phyloP scores from a whole-genome alignment of 2,888 invertebrate genomes.

The Eudemis profundana region DNA sequence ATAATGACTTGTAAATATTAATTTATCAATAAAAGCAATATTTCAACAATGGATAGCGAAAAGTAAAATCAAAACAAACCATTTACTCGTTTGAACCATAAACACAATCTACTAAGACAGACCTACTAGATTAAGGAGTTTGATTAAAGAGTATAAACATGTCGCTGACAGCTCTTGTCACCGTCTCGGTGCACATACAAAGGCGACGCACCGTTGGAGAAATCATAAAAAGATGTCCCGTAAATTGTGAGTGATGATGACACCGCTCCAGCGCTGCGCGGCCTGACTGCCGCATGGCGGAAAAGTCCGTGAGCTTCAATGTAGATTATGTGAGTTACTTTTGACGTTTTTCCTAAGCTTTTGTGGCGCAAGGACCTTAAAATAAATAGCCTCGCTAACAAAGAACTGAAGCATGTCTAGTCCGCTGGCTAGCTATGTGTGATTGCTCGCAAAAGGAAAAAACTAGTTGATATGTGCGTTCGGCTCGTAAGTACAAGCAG shows the following conservation, averaged over 20 bases:
- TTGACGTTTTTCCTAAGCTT: background rate
- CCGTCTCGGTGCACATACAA: background rate
- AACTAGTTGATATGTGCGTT: too few relatives aligned
- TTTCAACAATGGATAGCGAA: too few relatives aligned
- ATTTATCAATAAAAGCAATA: too few relatives aligned
- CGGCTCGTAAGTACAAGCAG: too few relatives aligned
- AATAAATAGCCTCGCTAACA: too few relatives aligned
- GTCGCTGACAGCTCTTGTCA: background rate
- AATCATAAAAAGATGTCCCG: slow-evolving; percentile 25
- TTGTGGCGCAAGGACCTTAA: background rate
- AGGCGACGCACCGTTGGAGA: slow-evolving; percentile 7
- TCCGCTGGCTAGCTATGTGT: too few relatives aligned
- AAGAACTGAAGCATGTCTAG: too few relatives aligned
- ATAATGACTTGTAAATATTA: too few relatives aligned
- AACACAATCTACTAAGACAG: background rate
- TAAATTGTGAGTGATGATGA: slow-evolving; percentile 42
- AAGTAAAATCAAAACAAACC: too few relatives aligned
- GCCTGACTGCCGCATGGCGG: slow-evolving; percentile 68
- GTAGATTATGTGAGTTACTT: slow-evolving; percentile 65
- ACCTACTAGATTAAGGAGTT: slow-evolving; percentile 28
- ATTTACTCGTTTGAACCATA: too few relatives aligned
- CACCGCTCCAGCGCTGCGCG: slow-evolving; percentile 39
- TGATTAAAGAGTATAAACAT: too few relatives aligned
- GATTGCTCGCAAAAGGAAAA: too few relatives aligned
- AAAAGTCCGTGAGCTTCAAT: slow-evolving; percentile 70